Evolutionary conservation across 2,113 vertebrate genomes (phyloP).

Genomic region (Macquaria ambigua): DNA sequence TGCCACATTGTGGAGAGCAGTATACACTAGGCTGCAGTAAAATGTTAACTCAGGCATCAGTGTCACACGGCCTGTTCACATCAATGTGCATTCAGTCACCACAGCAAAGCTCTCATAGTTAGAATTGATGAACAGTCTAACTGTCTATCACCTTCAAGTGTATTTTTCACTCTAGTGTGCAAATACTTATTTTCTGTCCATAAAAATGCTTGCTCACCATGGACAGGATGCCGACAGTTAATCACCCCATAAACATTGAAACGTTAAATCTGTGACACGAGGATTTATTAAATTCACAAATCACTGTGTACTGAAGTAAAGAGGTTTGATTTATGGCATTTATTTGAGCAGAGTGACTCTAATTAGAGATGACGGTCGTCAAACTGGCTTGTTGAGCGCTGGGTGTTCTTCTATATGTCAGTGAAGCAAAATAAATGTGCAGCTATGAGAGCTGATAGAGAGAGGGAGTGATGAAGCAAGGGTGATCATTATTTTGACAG

Average conservation of each 20-base stretch:
- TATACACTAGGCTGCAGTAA: background rate
- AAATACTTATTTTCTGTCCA: background rate
- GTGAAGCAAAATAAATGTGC: slow-evolving; percentile 4
- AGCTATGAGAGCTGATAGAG: background rate
- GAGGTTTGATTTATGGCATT: slow-evolving; percentile 26
- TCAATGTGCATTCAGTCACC: background rate
- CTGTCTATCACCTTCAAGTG: background rate
- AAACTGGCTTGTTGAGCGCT: slow-evolving; percentile 1
- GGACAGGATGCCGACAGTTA: background rate
- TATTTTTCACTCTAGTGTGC: background rate
- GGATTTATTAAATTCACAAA: slow-evolving; percentile 27
- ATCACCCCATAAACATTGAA: background rate
- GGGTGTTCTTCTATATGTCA: slow-evolving; percentile 1
- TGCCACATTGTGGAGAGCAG: background rate
- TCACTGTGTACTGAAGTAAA: slow-evolving; percentile 20
- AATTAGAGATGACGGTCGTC: slow-evolving; percentile 18
- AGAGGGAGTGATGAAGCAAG: background rate
- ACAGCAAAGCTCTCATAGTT: background rate
- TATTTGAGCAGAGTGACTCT: slow-evolving; percentile 20
- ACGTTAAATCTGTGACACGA: background rate
- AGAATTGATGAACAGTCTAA: background rate
- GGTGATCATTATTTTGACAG: slow-evolving; percentile 29
- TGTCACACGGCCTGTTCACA: background rate
- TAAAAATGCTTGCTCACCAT: slow-evolving; percentile 4
- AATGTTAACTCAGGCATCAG: background rate